Evolutionary conservation across 2,113 vertebrate genomes (phyloP), one percentile per base, ranked within the genome.

Genomic region (Cyprinodon variegatus): DNA sequence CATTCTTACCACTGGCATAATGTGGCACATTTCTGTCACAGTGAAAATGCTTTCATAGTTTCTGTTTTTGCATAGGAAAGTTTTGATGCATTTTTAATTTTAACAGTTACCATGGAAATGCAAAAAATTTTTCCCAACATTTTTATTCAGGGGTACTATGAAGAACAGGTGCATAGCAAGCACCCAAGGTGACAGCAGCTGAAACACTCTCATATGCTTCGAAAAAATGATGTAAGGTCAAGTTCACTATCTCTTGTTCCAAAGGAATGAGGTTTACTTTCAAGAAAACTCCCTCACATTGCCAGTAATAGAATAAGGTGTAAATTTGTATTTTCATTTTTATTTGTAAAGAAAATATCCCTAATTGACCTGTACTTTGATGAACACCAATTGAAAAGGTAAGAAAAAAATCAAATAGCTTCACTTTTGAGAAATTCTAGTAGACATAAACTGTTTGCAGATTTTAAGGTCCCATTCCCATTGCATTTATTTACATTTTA

Each of bases 61-160:
- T 78, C 80, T 85, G 76, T 45, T 83, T 82, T 90, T 68, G 78
- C 73, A 68, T 75, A 63, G 61, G 66, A 72, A 89, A 86, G 86
- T 92, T 91, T 87, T 87, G 83, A 88, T 91, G 86, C 89, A 90
- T 92, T 92, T 92, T 91, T 87, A 93, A 92, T 92, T 92, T 77
- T 72, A 74, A 77, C 38, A 74, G 91, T 92, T 92, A 87, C 89
- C 86, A 91, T 91, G 88, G 87, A 87, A 91, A 93, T 90, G 69
- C 68, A 50, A 43, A 43, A 17, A 74, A 65, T 70, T 36, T 53
- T 36, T 67, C 1, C 29, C 5, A 15, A 14, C 22, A 8, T 17
- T 63, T 65, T 69, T 64, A 41, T 64, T 90, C 77, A 68, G 61
- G 71, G 65, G 37, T 65, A 48, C 74, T 48, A 41, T 72, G 68